Conservation (phyloP, 2,113 vertebrate genomes). For the Carlito syrichta region DNA sequence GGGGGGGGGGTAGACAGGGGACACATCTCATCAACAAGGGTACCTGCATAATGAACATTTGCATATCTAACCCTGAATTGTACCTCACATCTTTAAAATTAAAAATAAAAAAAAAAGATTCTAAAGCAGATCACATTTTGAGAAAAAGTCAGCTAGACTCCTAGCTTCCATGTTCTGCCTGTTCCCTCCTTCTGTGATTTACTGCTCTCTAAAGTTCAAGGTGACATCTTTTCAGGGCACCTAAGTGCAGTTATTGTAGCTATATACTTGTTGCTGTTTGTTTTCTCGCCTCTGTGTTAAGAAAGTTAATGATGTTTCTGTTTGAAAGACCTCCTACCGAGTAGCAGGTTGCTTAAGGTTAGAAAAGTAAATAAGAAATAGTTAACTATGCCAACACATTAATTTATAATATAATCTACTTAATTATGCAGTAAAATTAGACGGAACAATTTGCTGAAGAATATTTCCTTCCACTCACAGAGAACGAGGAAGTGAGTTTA, state of each 20-base stretch:
- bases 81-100: no score
- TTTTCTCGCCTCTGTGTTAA: not conserved
- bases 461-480: conserved; percentile 25
- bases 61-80: no score
- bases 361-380: conserved; percentile 69
- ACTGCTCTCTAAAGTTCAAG: not conserved
- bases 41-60: no score
- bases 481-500: not conserved
- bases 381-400: conserved; percentile 60
- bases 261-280: not conserved
- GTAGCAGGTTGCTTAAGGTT: conserved; percentile 17
- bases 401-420: conserved; percentile 60
- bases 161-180: not conserved
- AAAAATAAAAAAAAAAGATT: no score
- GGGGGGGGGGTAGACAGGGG: no score
- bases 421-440: conserved; percentile 65
- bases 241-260: not conserved
- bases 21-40: no score
- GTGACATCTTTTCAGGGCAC: not conserved
- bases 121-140: not conserved
- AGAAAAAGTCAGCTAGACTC: not conserved
- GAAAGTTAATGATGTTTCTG: conserved; percentile 53
- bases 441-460: conserved; percentile 39
- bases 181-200: no score
- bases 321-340: conserved; percentile 39